Base-by-base conservation (phyloP, 2,113 vertebrate species). In the Pandion haliaetus region DNA sequence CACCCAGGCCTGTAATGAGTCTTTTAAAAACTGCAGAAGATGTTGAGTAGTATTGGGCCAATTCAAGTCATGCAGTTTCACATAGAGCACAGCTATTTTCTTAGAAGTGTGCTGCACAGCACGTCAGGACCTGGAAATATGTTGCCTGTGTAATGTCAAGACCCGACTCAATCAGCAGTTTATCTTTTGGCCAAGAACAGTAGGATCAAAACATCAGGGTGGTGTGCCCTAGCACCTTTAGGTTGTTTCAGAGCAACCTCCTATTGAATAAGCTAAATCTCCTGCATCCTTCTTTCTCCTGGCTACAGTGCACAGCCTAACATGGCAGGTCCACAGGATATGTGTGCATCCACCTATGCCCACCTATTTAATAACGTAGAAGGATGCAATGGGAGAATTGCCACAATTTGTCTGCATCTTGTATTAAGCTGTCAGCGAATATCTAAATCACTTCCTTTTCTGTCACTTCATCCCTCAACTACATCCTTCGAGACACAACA, bases 361-460 rank as follows among this genome's bases (percentile, higher is more conserved):
- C 52, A 71, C 40, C 77, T 63, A 49, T 32, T 95, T 14, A 73
- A 40, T 61, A 66, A 80, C 36, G 24, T 15, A 80, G 84, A 89
- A 95, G 54, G 89, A 94, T 83, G 90, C 40, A 55, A 73, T 61
- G 62, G 97, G 91, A 96, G 97, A 97, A 95, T 97, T 25, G 6
- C 94, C 93, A 97, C 96, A 96, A 88, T 98, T 98, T 98, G 97
- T 98, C 98, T 98, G 98, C 98, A 97, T 97, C 98, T 98, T 98
- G 97, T 99, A 99, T 99, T 99, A 99, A 99, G 99, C 98, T 99
- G 99, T 99, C 99, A 99, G 98, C 44, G 98, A 98, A 98, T 98
- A 99, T 99, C 99, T 99, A 99, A 99, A 99, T 99, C 99, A 99
- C 99, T 99, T 99, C 99, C 98, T 99, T 98, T 99, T 99, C 98